Percentiles rank a stretch among this genome's conserved stretches.
Conservation (phyloP, 2,888 invertebrate species). For the Saturnia pavonia region DNA sequence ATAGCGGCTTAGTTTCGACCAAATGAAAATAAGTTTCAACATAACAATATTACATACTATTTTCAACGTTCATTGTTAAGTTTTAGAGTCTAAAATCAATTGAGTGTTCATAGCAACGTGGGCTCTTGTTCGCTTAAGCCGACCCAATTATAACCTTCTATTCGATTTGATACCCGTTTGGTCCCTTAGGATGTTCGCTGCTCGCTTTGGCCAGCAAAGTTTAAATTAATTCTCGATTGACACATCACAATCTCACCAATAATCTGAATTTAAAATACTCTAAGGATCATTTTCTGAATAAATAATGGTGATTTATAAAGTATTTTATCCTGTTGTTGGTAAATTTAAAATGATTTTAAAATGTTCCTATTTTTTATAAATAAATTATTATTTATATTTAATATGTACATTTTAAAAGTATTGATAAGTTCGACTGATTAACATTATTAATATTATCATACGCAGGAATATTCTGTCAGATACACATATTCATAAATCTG, state of each 20-base stretch:
- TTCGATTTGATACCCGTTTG: slow-evolving; percentile 74
- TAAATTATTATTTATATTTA: background rate
- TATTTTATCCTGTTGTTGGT: background rate
- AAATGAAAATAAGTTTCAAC: slow-evolving; percentile 42
- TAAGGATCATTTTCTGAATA: slow-evolving; percentile 48
- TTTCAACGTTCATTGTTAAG: slow-evolving; percentile 31
- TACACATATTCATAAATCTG: slow-evolving; percentile 66
- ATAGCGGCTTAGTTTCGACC: slow-evolving; percentile 44
- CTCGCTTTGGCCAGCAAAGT: slow-evolving; percentile 74
- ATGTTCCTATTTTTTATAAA: slow-evolving; percentile 23
- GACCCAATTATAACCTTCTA: slow-evolving; percentile 76
- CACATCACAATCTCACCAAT: slow-evolving; percentile 67
- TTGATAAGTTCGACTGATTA: background rate
- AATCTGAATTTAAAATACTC: slow-evolving; percentile 67
- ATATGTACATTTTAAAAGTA: background rate
- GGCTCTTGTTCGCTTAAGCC: slow-evolving; percentile 62
- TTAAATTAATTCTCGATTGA: slow-evolving; percentile 79
- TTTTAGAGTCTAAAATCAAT: slow-evolving; percentile 58
- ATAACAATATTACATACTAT: slow-evolving; percentile 23
- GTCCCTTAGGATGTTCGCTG: slow-evolving; percentile 67
- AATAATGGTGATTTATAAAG: slow-evolving; percentile 30
- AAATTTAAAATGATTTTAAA: background rate
- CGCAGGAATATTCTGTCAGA: slow-evolving; percentile 22
- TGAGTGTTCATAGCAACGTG: slow-evolving; percentile 45
- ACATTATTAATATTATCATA: background rate